Evolutionary conservation across 2,113 vertebrate genomes (phyloP), one percentile per base, ranked within the genome.

Genomic region (Syrmaticus mikado): DNA sequence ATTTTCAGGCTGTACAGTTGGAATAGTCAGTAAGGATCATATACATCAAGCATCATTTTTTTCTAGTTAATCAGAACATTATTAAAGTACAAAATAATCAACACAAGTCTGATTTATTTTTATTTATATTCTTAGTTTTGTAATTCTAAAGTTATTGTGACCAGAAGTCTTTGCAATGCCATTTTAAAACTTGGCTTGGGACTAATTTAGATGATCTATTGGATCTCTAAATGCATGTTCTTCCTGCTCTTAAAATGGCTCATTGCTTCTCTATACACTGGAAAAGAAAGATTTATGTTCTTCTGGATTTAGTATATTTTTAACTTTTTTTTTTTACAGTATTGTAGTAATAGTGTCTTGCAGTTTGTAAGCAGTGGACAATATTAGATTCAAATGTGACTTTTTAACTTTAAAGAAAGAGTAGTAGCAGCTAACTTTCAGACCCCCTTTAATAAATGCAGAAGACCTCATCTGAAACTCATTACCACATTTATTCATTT

Each of bases 211-310:
- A 92, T 94, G 94, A 96, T 90, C 90, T 96, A 95, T 96, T 96
- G 87, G 84, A 97, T 94, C 93, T 96, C 46, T 18, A 92, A 94
- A 92, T 87, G 74, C 89, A 96, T 96, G 94, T 96, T 97, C 95
- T 94, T 94, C 94, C 96, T 86, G 87, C 92, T 97, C 85, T 97
- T 97, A 97, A 97, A 97, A 97, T 78, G 97, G 94, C 66, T 97
- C 91, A 89, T 94, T 97, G 94, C 83, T 87, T 96, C 87, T 93
- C 85, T 93, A 79, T 58, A 81, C 21, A 65, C 76, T 72, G 68
- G 58, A 32, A 84, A 75, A 79, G 34, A 85, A 48, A 76, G 27
- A 92, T 89, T 85, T 87, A 85, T 84, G 80, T 50, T 70, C 53
- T 60, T 43, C 20, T 64, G 28, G 67, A 84, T 76, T 94, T 85